These are phyloP conservation scores for Oconnorella tubifera DNA, from an alignment of 2,888 invertebrate species.

Conservation along the genomic window DNA sequence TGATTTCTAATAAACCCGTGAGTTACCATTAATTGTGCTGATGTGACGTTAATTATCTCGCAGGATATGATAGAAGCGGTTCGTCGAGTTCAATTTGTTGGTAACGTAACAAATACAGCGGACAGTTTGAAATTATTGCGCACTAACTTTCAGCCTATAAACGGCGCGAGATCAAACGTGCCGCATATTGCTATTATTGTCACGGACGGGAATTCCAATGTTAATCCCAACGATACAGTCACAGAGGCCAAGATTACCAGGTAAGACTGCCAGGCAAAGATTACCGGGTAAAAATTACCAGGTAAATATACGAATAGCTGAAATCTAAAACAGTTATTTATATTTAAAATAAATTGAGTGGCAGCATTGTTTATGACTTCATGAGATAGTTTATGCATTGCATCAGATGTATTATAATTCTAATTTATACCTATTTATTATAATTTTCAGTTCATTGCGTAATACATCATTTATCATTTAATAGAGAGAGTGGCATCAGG, in stretches of 20 bases:
- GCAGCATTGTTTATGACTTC: too few species aligned
- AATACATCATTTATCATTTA: neutral
- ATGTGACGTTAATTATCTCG: too few species aligned
- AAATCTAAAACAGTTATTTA: too few species aligned
- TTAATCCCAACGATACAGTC: slow-evolving; percentile 43
- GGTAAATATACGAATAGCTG: too few species aligned
- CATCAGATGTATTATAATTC: too few species aligned
- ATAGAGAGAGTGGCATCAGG: neutral
- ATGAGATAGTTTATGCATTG: too few species aligned
- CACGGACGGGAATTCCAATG: slow-evolving; percentile 48
- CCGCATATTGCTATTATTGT: slow-evolving; percentile 45
- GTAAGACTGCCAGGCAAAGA: too few species aligned
- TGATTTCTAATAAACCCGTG: too few species aligned
- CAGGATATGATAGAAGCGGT: slow-evolving; percentile 40
- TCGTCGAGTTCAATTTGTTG: slow-evolving; percentile 37
- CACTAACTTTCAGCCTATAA: slow-evolving; percentile 40
- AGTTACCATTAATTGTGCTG: too few species aligned
- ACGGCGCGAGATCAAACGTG: slow-evolving; percentile 44
- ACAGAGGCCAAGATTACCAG: slow-evolving; percentile 39
- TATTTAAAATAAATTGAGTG: too few species aligned
- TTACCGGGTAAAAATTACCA: too few species aligned
- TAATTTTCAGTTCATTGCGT: neutral
- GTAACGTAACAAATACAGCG: slow-evolving; percentile 45
- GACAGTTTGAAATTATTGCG: slow-evolving; percentile 43
- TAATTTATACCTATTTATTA: too few species aligned